phyloP scores from a whole-genome alignment of 2,113 vertebrate species.

The Pedetes capensis region DNA sequence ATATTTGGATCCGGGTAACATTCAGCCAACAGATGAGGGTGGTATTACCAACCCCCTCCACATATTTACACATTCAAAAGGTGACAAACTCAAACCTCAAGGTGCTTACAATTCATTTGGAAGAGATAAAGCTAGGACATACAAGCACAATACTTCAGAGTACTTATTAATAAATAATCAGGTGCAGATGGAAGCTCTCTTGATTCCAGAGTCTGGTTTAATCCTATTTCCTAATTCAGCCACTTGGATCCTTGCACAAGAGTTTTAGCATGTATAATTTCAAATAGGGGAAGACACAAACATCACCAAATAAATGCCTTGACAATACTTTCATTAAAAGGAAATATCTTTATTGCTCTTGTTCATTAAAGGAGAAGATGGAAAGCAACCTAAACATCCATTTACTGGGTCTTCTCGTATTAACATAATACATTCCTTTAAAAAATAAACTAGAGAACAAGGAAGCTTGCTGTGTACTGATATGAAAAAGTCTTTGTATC shows the following conservation, averaged over 20 bases:
- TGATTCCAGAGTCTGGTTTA: not conserved
- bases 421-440: not conserved
- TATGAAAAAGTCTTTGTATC: not conserved
- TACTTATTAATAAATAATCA: not conserved
- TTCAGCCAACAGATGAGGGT: not conserved
- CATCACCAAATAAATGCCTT: not conserved
- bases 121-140: not conserved
- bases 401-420: not conserved
- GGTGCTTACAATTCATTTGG: not conserved
- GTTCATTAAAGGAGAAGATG: not conserved
- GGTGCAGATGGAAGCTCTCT: not conserved
- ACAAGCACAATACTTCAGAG: not conserved
- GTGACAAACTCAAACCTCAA: not conserved
- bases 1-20: too few species aligned
- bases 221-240: not conserved
- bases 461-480: not conserved
- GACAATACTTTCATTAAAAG: not conserved
- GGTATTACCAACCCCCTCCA: too few species aligned
- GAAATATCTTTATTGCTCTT: not conserved
- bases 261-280: not conserved
- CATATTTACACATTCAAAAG: not conserved
- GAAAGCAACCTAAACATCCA: not conserved
- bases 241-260: not conserved
- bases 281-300: not conserved
- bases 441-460: not conserved